A percentile compares a stretch with the other conserved stretches of the same genome.
Conservation (phyloP, 2,888 invertebrate species). For the Drepanosiphum platanoidis region DNA sequence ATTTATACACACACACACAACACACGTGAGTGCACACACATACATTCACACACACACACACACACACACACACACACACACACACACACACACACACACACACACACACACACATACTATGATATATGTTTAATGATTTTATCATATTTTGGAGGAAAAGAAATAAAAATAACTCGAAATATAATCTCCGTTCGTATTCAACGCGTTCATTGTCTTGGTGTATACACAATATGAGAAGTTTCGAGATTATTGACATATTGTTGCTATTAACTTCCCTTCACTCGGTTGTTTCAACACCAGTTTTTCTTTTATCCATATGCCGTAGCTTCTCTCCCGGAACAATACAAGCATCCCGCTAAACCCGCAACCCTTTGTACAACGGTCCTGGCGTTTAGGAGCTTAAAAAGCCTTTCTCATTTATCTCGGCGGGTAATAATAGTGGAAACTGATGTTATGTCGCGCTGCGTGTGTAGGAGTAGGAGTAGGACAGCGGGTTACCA, state of each 20-base stretch:
- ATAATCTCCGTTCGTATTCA: neutral
- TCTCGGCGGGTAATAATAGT: conserved; percentile 61
- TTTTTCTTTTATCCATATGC: conserved; percentile 30
- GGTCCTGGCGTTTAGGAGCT: conserved; percentile 42
- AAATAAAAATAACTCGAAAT: conserved; percentile 11
- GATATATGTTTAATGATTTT: neutral
- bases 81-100: neutral
- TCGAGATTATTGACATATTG: conserved; percentile 34
- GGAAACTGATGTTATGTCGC: conserved; percentile 60
- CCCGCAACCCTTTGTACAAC: conserved; percentile 32
- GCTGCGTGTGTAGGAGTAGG: conserved; percentile 41
- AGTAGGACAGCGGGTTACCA: conserved; percentile 46
- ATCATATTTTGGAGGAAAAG: neutral
- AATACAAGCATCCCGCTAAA: conserved; percentile 37
- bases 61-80: neutral
- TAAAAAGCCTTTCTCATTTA: conserved; percentile 62
- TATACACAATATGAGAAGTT: neutral
- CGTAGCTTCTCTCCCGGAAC: conserved; percentile 16
- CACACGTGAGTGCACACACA: no score
- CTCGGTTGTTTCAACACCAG: conserved; percentile 31
- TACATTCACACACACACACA: neutral
- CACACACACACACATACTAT: neutral
- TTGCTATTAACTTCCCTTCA: conserved; percentile 26
- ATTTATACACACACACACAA: neutral
- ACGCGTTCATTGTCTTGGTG: neutral